A percentile compares a stretch with the other conserved stretches of the same genome.
Evolutionary conservation across 2,888 invertebrate genomes (phyloP).

Genomic region (Apotomis capreana): DNA sequence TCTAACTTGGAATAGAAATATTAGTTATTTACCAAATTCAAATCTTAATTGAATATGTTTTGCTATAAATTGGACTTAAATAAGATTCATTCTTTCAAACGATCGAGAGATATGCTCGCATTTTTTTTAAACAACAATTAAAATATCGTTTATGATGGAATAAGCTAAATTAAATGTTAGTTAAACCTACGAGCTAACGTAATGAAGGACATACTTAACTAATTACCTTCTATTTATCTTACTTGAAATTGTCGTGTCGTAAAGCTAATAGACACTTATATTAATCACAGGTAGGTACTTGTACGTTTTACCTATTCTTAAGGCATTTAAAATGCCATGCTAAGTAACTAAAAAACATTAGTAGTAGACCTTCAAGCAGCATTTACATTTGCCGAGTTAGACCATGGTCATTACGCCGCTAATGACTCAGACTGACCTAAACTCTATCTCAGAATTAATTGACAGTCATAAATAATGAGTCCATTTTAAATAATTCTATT

Average conservation of each 20-base stretch:
- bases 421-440: slow-evolving; percentile 43
- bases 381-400: slow-evolving; percentile 53
- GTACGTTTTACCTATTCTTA: neutral
- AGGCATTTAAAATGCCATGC: neutral
- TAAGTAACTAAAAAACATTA: slow-evolving; percentile 17
- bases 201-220: no score
- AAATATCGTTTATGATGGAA: no score
- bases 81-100: no score
- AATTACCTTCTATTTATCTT: neutral
- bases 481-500: slow-evolving; percentile 48
- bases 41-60: no score
- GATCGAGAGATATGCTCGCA: no score
- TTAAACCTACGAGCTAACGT: no score
- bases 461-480: slow-evolving; percentile 55
- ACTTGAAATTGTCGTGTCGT: neutral
- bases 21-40: no score
- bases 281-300: neutral
- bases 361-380: slow-evolving; percentile 49
- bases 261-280: neutral
- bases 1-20: neutral
- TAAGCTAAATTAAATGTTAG: no score
- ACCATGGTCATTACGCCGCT: slow-evolving; percentile 27
- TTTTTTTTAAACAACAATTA: no score
- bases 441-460: slow-evolving; percentile 52
- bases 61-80: neutral